phyloP scores from a whole-genome alignment of 2,113 vertebrate genomes.

The Hippocampus comes region DNA sequence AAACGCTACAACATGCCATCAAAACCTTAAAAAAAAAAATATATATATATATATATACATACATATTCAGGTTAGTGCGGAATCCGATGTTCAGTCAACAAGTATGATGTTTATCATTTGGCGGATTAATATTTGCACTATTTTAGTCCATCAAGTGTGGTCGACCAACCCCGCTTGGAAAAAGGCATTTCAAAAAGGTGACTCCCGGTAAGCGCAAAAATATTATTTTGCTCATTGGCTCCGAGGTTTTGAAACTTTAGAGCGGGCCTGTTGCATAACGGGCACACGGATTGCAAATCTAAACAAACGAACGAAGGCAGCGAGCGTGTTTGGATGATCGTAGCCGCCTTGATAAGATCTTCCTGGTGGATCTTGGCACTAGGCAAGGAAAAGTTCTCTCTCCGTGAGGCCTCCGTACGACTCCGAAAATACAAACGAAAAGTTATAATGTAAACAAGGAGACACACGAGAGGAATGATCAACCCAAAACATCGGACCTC shows the following conservation, averaged over 20 bases:
- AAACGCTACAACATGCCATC: too few relatives aligned
- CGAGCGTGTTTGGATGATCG: slow-evolving; percentile 6
- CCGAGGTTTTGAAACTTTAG: neutral
- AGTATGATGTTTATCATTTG: neutral
- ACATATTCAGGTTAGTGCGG: neutral
- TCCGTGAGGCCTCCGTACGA: slow-evolving; percentile 16
- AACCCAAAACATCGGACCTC: slow-evolving; percentile 4
- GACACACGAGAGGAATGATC: slow-evolving; percentile 6
- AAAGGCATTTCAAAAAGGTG: neutral
- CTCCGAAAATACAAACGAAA: slow-evolving; percentile 17
- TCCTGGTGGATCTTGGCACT: slow-evolving; percentile 17
- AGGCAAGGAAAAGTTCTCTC: slow-evolving; percentile 18
- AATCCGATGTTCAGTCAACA: neutral
- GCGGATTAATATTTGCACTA: neutral
- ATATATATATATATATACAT: too few relatives aligned
- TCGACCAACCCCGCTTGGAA: neutral
- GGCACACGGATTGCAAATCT: neutral
- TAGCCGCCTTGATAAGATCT: slow-evolving; percentile 5
- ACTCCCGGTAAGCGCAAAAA: neutral
- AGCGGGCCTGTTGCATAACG: slow-evolving; percentile 2
- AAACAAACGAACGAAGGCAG: slow-evolving; percentile 17
- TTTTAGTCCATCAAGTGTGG: neutral
- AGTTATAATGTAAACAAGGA: slow-evolving; percentile 18
- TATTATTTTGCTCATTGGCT: neutral
- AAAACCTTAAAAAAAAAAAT: too few relatives aligned